Evolutionary conservation across 2,888 invertebrate species (phyloP), one percentile per base, ranked within the genome.

Genomic region (Bombyx huttoni): DNA sequence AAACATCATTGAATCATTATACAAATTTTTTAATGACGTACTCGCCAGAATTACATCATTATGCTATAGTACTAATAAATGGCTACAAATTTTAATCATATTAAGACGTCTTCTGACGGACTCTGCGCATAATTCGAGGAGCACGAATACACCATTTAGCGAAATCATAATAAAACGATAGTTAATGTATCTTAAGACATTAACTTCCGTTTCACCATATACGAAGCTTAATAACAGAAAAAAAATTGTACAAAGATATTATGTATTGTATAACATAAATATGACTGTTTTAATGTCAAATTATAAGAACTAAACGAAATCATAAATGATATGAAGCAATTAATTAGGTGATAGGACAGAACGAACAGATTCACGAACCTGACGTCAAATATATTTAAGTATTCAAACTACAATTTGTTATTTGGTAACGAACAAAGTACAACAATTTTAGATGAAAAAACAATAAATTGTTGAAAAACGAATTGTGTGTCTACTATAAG

Each of bases 121-220:
- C 51, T 53, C 53, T 47, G 47, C 53, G 49, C 51, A 34, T 48
- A 50, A 52, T 51, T 52, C 40, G 40, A 2, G 6, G 8, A 40
- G 6, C 40, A 40, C 40, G 40, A 40, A 40, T 51, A 53, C 63
- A 63, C 64, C 63, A 62, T 60, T 58, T 56, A 66, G 62, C 62
- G 62, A 62, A 53, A 58, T 33, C 58, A 49, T 57, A 58, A 56
- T 46, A 55, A 14, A 56, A 62, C 64, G 59, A 56, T 57, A 64
- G 61, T 56, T 58, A 54, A 52, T 56, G 57, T 60, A 58, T 58
- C 9, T n/a, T 9, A 40, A 56, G 57, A 61, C 54, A 61, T 53
- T 52, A 58, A 51, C 58, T 61, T 52, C 35, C 61, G 61, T 63
- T 58, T 54, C 51, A 55, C 63, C 65, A 63, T 65, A 64, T 58